Evolutionary conservation across 2,888 invertebrate genomes (phyloP).

Genomic region (Pantelozetes paolii): DNA sequence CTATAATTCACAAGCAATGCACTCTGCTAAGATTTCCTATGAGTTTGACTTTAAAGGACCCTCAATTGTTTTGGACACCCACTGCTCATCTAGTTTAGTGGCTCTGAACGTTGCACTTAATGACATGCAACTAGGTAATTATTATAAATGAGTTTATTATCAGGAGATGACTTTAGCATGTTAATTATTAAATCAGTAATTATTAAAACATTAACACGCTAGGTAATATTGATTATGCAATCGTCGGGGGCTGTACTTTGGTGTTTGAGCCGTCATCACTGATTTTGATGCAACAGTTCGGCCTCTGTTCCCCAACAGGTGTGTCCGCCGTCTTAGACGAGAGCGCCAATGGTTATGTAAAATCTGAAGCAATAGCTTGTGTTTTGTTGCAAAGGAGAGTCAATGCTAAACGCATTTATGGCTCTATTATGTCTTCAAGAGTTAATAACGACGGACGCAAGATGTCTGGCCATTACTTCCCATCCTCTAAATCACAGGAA

Average conservation of each 20-base stretch:
- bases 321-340: conserved; percentile 59
- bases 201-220: no score
- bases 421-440: conserved; percentile 83
- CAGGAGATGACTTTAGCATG: no score
- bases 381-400: neutral
- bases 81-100: conserved; percentile 89
- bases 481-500: no score
- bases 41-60: conserved; percentile 80
- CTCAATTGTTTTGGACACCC: conserved; percentile 91
- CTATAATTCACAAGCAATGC: conserved; percentile 76
- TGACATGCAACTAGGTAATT: conserved; percentile 70
- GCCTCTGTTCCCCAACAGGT: conserved; percentile 86
- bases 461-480: no score
- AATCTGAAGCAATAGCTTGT: neutral
- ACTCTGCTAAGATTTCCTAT: conserved; percentile 84
- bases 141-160: conserved; percentile 58
- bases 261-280: conserved; percentile 56
- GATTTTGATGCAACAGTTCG: conserved; percentile 78
- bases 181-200: no score
- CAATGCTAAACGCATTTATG: conserved; percentile 65
- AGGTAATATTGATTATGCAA: no score
- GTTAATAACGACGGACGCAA: conserved; percentile 58
- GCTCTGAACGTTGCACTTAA: conserved; percentile 79
- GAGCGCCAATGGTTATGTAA: no score
- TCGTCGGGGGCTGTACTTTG: conserved; percentile 56